Evolutionary conservation across 2,888 invertebrate genomes (phyloP).

Genomic region (Ennomos fuscantarius): DNA sequence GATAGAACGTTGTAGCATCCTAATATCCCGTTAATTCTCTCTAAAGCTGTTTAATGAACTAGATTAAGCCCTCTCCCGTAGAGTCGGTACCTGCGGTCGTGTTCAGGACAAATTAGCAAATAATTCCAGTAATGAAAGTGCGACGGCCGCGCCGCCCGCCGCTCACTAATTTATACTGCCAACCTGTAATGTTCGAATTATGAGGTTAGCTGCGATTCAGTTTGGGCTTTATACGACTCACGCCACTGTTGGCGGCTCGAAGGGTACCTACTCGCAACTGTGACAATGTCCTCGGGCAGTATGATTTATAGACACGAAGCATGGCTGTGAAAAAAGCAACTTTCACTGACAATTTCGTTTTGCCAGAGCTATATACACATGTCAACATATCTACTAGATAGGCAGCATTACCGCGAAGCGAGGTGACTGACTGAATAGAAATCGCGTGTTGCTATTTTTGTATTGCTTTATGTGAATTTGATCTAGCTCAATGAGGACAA

Average conservation of each 20-base stretch:
- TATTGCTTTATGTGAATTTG: slow-evolving; percentile 13
- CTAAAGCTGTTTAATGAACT: slow-evolving; percentile 68
- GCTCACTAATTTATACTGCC: slow-evolving; percentile 55
- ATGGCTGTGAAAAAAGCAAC: slow-evolving; percentile 55
- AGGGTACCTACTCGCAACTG: slow-evolving; percentile 41
- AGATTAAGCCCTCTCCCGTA: slow-evolving; percentile 65
- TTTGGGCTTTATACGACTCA: slow-evolving; percentile 36
- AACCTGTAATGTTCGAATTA: slow-evolving; percentile 49
- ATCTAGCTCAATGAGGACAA: slow-evolving; percentile 6
- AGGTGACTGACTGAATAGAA: slow-evolving; percentile 38
- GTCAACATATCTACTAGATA: slow-evolving; percentile 4
- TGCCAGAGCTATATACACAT: slow-evolving; percentile 41
- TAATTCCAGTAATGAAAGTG: slow-evolving; percentile 74
- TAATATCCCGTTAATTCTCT: slow-evolving; percentile 59
- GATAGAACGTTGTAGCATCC: slow-evolving; percentile 48
- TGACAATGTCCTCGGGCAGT: slow-evolving; percentile 61
- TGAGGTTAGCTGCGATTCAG: slow-evolving; percentile 52
- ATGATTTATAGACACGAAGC: slow-evolving; percentile 58
- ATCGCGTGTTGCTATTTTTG: slow-evolving; percentile 17
- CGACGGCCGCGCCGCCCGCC: slow-evolving; percentile 48
- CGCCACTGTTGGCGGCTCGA: slow-evolving; percentile 13
- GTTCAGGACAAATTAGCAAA: slow-evolving; percentile 75
- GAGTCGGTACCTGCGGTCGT: slow-evolving; percentile 61
- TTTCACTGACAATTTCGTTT: slow-evolving; percentile 53
- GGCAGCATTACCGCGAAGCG: slow-evolving; percentile 27